A percentile compares a stretch with the other conserved stretches of the same genome.
These are phyloP conservation scores for Platysteira castanea DNA, from an alignment of 2,113 vertebrate genomes.

Conservation along the genomic window DNA sequence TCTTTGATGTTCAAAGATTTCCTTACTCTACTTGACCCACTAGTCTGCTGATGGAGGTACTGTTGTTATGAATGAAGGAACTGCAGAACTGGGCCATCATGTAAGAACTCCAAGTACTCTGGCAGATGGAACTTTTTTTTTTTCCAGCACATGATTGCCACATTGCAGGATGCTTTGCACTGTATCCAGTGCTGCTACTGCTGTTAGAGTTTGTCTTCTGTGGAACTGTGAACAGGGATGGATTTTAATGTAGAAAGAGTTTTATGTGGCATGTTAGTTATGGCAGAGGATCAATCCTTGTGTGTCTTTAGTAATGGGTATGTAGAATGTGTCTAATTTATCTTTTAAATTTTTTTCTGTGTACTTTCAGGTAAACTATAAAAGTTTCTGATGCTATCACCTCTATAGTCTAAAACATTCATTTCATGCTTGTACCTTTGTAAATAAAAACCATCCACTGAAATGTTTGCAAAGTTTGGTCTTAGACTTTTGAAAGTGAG, in stretches of 20 bases:
- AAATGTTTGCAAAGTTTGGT: background rate
- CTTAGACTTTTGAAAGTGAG: background rate
- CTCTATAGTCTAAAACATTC: background rate
- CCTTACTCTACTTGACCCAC: background rate
- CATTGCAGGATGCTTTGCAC: rapidly evolving
- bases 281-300: background rate
- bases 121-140: background rate
- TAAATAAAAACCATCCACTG: background rate
- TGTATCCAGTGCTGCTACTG: background rate
- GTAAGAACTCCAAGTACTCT: background rate
- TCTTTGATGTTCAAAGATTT: background rate
- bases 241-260: background rate
- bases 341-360: background rate
- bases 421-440: background rate
- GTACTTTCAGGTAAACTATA: background rate
- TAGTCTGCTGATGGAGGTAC: background rate
- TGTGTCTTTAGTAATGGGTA: background rate
- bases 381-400: background rate
- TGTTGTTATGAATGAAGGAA: background rate
- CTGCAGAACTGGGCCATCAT: background rate
- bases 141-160: background rate
- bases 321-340: background rate
- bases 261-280: background rate
- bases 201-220: background rate
- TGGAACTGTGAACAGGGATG: background rate